A percentile compares a stretch with the other conserved stretches of the same genome.
These are phyloP conservation scores for Penelope pileata DNA, from an alignment of 2,113 vertebrate species.

Conservation along the genomic window DNA sequence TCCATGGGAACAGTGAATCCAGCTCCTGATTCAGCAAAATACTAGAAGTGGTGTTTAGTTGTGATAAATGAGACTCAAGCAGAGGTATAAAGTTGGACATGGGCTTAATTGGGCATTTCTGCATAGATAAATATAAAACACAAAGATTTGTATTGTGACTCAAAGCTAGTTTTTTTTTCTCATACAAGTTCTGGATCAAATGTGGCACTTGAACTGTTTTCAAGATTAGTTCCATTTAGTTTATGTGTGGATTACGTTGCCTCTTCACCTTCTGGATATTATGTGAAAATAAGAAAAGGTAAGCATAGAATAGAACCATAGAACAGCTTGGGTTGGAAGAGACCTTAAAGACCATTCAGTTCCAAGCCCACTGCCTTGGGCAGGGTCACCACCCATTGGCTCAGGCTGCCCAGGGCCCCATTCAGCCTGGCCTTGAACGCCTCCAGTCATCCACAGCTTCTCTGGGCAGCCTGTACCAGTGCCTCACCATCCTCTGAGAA, in stretches of 20 bases:
- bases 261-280: neutral
- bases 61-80: neutral
- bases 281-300: neutral
- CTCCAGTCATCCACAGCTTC: neutral
- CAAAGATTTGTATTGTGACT: neutral
- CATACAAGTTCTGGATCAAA: neutral
- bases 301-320: neutral
- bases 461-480: neutral
- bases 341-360: neutral
- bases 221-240: neutral
- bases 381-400: neutral
- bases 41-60: neutral
- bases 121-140: neutral
- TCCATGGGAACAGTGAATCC: neutral
- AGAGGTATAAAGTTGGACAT: neutral
- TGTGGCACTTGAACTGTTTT: neutral
- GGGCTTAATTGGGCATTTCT: neutral
- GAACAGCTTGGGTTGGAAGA: neutral
- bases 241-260: neutral
- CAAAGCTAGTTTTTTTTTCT: neutral
- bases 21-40: constrained; percentile 10
- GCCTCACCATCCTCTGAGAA: neutral
- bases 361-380: neutral
- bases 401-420: neutral
- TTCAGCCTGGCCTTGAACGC: neutral